Conservation (phyloP, 1,140 invertebrate species). For the Drosophila sulfurigaster region DNA sequence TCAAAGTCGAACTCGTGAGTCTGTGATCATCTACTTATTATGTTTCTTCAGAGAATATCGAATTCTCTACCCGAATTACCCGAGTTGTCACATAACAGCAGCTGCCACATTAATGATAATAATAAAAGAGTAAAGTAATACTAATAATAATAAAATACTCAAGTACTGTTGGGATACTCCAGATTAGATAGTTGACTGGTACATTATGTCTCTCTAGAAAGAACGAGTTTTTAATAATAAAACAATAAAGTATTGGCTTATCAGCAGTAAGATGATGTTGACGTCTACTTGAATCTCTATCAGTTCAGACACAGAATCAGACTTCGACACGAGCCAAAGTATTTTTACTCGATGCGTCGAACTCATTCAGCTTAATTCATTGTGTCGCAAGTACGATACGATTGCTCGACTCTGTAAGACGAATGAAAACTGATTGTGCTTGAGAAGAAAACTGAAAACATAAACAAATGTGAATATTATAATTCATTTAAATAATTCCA, state of each 20-base stretch:
- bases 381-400: neutral
- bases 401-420: neutral
- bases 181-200: conserved; percentile 12
- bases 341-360: conserved; percentile 2
- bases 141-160: too few species aligned
- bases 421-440: neutral
- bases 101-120: neutral
- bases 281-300: conserved; percentile 11
- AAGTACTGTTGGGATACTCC: neutral
- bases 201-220: neutral
- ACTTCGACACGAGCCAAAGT: neutral
- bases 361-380: conserved; percentile 14
- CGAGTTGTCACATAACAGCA: too few species aligned
- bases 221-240: conserved; percentile 5
- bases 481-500: neutral
- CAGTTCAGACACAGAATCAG: conserved; percentile 1
- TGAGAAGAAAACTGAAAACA: neutral
- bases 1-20: too few species aligned
- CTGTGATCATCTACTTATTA: too few species aligned
- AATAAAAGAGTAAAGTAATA: too few species aligned
- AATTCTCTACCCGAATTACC: too few species aligned
- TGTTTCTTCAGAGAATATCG: too few species aligned
- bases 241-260: conserved; percentile 21
- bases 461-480: conserved; percentile 3
- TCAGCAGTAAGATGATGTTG: conserved; percentile 13